Percentiles rank a stretch among this genome's conserved stretches.
phyloP scores from a whole-genome alignment of 2,113 vertebrate genomes.

The Ahaetulla prasina region DNA sequence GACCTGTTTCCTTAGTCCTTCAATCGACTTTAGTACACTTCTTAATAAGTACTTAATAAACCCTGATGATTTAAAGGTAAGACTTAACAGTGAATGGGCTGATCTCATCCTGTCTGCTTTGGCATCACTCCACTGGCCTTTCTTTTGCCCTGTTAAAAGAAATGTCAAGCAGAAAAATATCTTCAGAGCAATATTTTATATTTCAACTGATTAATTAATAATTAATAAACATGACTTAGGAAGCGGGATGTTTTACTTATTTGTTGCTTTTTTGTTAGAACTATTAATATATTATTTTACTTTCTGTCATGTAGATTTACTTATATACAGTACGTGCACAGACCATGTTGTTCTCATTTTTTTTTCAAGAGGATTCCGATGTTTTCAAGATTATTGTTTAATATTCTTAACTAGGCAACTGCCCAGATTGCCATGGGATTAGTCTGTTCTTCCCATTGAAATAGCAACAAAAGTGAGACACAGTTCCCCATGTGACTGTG shows the following conservation, averaged over 20 bases:
- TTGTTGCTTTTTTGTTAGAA: neutral
- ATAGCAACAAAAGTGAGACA: neutral
- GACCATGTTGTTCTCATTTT: neutral
- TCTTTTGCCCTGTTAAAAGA: neutral
- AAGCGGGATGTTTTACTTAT: neutral
- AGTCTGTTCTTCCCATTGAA: neutral
- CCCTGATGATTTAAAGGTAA: neutral
- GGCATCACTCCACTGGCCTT: neutral
- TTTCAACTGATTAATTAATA: neutral
- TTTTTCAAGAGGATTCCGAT: neutral
- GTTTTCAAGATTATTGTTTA: neutral
- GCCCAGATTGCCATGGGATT: conserved; percentile 1
- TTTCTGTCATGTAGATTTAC: neutral
- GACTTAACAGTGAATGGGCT: neutral
- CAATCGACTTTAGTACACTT: neutral
- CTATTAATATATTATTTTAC: neutral
- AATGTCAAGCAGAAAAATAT: neutral
- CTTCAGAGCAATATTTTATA: neutral
- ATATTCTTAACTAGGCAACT: conserved; percentile 3
- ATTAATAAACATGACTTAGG: neutral
- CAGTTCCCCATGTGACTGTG: neutral
- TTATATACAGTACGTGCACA: neutral
- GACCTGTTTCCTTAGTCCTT: neutral
- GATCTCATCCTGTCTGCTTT: neutral
- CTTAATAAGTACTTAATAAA: neutral